Base-by-base conservation (phyloP, 1,140 invertebrate species). In the Chironomus striatipennis region DNA sequence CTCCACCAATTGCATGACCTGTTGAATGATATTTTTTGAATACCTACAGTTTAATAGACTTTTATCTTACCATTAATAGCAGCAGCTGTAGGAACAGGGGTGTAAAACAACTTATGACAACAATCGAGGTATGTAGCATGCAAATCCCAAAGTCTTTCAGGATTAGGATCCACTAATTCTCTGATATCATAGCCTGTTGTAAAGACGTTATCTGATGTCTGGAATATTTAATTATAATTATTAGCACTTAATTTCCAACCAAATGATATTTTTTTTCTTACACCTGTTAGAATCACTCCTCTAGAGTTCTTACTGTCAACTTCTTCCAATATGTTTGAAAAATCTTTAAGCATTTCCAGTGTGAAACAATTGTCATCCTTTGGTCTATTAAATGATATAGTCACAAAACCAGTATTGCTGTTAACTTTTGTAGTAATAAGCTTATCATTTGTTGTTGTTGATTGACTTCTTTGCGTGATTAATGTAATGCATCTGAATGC, bases 151-250 rank as follows among this genome's bases (percentile, higher is more conserved):
- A 89, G 80, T 78, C 91, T 85, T 64, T 90, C 88, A 43, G 85
- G 78, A 74, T 93, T 86, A 0, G 91, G 88, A 80, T 94, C 90
- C 79, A 93, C 94, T 89, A 96, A 91, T 85, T 96, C 93, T 80
- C 90, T 86, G 20, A 96, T 92, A 78, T 96, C 94, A 42, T 96
- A 81, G 10, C 94, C 94, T 75, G 88, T 93, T 57, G 88, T 91
- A 81, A 95, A 96, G 70, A 95, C 86, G 73, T 87, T 90, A 17
- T 90, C 87, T 34, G 89, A 86, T 8, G 87, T 83, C 90, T 92
- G 79, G 85, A 86, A 67, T 18, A n/a, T n/a, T n/a, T n/a, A n/a
- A n/a, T n/a, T n/a, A n/a, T n/a, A n/a, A n/a, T n/a, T n/a, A n/a
- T n/a, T n/a, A n/a, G n/a, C n/a, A n/a, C n/a, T n/a, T n/a, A n/a